phyloP scores from a whole-genome alignment of 30 jellyfish, hydroid and myxozoan genomes.

The Nemopilema nomurai region DNA sequence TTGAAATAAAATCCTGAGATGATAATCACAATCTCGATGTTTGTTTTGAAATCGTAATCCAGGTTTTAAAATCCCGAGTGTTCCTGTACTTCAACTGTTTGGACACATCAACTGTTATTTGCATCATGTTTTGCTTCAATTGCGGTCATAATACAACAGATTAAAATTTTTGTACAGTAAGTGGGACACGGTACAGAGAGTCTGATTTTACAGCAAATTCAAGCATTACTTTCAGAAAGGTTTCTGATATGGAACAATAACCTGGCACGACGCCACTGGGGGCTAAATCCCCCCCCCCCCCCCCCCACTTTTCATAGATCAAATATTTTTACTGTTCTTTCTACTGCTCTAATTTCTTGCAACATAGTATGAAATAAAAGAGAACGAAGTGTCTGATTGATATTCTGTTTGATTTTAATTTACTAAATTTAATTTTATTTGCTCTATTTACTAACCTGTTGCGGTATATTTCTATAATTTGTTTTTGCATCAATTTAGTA shows the following conservation, averaged over 20 bases:
- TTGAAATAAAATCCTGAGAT: neutral
- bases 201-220: no score
- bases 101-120: constrained; percentile 18
- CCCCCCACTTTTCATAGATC: neutral
- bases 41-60: constrained; percentile 21
- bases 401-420: no score
- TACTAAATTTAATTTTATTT: no score
- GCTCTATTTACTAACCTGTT: no score
- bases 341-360: no score
- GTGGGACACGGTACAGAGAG: no score
- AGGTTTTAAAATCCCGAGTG: neutral
- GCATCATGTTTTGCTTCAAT: constrained; percentile 29
- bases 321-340: no score
- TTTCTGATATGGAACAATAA: neutral
- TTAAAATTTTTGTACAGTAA: constrained; percentile 10
- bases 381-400: no score
- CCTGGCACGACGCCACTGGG: neutral
- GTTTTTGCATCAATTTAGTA: no score
- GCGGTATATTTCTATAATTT: no score
- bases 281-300: neutral
- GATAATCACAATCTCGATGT: neutral
- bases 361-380: no score
- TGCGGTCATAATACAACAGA: constrained; percentile 18
- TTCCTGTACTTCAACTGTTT: constrained; percentile 2
- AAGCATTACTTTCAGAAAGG: no score